Evolutionary conservation across 2,797 vertebrate species (phyloP).

Genomic region (Hoplostethus mediterraneus): DNA sequence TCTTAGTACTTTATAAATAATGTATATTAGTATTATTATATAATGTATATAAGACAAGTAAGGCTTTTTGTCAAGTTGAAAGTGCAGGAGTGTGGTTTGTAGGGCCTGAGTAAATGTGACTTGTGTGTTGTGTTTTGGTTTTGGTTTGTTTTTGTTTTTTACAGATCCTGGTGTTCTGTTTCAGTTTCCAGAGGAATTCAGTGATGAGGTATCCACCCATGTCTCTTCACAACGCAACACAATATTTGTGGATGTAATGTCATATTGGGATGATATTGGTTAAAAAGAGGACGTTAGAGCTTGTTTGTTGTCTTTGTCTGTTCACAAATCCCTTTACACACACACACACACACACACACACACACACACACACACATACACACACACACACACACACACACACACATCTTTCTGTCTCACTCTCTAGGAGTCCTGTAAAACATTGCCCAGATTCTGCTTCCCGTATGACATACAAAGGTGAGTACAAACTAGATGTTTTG

Average conservation of each 20-base stretch:
- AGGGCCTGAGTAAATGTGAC: too few species aligned
- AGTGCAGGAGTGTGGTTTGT: too few species aligned
- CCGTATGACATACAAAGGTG: constrained; percentile 91
- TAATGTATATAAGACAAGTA: too few species aligned
- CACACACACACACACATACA: too few species aligned
- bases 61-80: too few species aligned
- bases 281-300: neutral
- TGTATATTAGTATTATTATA: neutral
- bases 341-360: constrained; percentile 11
- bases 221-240: neutral
- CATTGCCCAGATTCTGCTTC: constrained; percentile 91
- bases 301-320: neutral
- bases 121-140: neutral
- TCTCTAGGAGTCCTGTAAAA: constrained; percentile 85
- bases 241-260: neutral
- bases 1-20: neutral
- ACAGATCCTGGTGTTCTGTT: constrained; percentile 87
- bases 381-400: neutral
- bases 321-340: neutral
- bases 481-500: constrained; percentile 7
- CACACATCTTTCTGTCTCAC: constrained; percentile 20
- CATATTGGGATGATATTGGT: neutral
- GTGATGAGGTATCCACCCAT: constrained; percentile 84
- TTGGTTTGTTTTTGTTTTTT: constrained; percentile 23
- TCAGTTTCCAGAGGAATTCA: constrained; percentile 90